Conservation (phyloP, 64 coral and sea anemone species). For the Pocillopora verrucosa region DNA sequence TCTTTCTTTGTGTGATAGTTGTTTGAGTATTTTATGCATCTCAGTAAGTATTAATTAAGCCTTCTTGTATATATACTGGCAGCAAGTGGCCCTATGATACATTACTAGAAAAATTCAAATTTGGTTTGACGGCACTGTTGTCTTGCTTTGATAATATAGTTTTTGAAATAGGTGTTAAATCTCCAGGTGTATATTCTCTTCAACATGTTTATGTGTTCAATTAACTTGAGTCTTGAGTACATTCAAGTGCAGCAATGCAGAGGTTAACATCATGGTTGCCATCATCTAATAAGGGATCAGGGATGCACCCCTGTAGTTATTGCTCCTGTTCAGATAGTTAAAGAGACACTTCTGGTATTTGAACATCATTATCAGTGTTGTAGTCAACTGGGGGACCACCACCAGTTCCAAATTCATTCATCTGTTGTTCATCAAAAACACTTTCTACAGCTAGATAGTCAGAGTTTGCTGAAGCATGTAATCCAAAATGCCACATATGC, state of each 20-base stretch:
- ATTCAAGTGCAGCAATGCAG: background rate
- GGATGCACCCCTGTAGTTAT: conserved; percentile 11
- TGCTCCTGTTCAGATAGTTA: conserved; percentile 32
- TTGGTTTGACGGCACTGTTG: too few species aligned
- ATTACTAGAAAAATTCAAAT: too few species aligned
- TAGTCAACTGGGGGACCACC: conserved; percentile 18
- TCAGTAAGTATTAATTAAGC: too few species aligned
- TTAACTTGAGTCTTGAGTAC: too few species aligned
- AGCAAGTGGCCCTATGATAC: too few species aligned
- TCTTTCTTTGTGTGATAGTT: too few species aligned
- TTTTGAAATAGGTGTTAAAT: too few species aligned
- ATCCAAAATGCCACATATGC: conserved; percentile 44
- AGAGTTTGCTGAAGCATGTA: conserved; percentile 49
- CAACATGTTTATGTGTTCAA: too few species aligned
- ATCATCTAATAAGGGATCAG: conserved; percentile 49
- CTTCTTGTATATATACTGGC: too few species aligned
- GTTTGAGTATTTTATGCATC: too few species aligned
- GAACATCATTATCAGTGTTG: conserved; percentile 42
- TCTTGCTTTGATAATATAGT: too few species aligned
- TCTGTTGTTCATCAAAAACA: conserved; percentile 47
- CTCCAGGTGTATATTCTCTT: too few species aligned
- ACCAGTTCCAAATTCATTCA: conserved; percentile 49
- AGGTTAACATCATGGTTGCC: conserved; percentile 50
- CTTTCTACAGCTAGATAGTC: conserved; percentile 51
- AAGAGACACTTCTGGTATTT: conserved; percentile 42